phyloP scores from a whole-genome alignment of 2,797 vertebrate genomes.

The Lerista edwardsae region DNA sequence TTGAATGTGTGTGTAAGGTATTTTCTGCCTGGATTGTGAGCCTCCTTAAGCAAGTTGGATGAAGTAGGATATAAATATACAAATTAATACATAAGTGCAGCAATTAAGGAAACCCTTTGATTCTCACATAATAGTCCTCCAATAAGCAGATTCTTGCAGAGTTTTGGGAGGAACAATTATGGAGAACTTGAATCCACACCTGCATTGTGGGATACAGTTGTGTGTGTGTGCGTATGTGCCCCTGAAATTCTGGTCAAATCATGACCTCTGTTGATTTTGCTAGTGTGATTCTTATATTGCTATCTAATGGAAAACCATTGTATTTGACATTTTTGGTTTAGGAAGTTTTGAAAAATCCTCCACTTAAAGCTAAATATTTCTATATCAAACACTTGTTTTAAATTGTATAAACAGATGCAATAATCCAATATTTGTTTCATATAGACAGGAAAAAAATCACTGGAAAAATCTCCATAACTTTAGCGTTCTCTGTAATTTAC shows the following conservation, averaged over 20 bases:
- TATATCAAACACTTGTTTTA: slow-evolving; percentile 24
- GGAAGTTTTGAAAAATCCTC: background rate
- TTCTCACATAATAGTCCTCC: slow-evolving; percentile 41
- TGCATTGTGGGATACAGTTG: background rate
- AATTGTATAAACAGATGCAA: slow-evolving; percentile 32
- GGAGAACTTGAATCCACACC: background rate
- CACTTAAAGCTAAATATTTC: background rate
- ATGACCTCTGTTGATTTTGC: slow-evolving; percentile 3
- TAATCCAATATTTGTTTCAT: slow-evolving; percentile 6
- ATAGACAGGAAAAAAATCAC: slow-evolving; percentile 2
- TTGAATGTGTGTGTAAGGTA: slow-evolving; percentile 6
- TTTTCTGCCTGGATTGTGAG: slow-evolving; percentile 44
- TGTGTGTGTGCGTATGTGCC: background rate
- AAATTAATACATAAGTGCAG: slow-evolving; percentile 4
- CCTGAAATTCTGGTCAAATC: slow-evolving; percentile 17
- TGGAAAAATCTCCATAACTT: background rate
- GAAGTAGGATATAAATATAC: background rate
- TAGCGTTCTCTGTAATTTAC: background rate
- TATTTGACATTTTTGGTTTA: slow-evolving; percentile 9
- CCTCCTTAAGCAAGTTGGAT: background rate
- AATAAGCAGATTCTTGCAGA: slow-evolving; percentile 28
- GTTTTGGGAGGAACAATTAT: background rate
- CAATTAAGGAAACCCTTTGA: slow-evolving; percentile 52
- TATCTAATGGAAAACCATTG: background rate
- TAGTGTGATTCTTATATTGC: slow-evolving; percentile 25